Conservation (phyloP, 2,888 invertebrate genomes). For the Atrina japonica region DNA sequence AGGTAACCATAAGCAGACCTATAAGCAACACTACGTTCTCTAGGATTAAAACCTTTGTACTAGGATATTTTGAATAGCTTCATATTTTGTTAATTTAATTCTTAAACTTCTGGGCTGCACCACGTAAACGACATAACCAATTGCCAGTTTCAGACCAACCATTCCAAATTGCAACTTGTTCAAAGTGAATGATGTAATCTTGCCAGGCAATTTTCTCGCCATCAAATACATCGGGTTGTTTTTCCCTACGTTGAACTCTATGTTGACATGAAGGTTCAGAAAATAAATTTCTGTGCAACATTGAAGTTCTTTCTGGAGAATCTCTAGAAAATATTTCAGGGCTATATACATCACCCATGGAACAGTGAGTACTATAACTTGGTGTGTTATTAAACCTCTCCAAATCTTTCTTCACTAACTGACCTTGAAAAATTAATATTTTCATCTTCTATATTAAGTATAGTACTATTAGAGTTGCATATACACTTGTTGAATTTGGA, state of each 20-base stretch:
- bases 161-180: conserved; percentile 49
- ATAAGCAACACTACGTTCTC: not conserved
- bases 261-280: too few relatives aligned
- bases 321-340: too few relatives aligned
- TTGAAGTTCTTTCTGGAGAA: too few relatives aligned
- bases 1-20: not conserved
- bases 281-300: too few relatives aligned
- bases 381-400: too few relatives aligned
- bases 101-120: conserved; percentile 16
- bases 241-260: conserved; percentile 18
- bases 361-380: too few relatives aligned
- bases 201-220: conserved; percentile 44
- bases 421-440: too few relatives aligned
- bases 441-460: too few relatives aligned
- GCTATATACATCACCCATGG: too few relatives aligned
- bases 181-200: conserved; percentile 56
- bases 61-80: not conserved
- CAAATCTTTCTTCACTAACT: too few relatives aligned
- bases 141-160: conserved; percentile 34
- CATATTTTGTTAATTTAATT: not conserved
- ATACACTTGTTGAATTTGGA: too few relatives aligned
- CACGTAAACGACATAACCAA: conserved; percentile 23
- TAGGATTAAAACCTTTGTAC: not conserved
- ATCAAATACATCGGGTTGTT: conserved; percentile 52
- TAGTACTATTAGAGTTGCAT: too few relatives aligned